These are phyloP conservation scores for Gobionotothen gibberifrons DNA, from an alignment of 2,797 vertebrate species.

Conservation along the genomic window DNA sequence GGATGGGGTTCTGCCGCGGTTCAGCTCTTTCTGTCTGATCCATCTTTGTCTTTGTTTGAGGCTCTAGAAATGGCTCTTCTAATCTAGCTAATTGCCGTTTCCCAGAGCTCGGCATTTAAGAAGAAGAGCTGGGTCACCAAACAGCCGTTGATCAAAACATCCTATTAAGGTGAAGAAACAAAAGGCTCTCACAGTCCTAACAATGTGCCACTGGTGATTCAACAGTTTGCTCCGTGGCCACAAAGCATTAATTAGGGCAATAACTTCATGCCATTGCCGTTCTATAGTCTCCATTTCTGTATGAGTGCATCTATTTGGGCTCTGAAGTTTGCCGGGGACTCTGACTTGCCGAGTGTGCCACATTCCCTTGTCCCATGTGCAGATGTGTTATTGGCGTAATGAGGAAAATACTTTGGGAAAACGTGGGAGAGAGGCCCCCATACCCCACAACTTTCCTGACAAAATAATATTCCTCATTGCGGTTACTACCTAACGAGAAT, in stretches of 20 bases:
- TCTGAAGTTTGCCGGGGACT: slow-evolving; percentile 67
- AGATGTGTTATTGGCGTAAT: slow-evolving; percentile 79
- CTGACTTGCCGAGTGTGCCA: slow-evolving; percentile 78
- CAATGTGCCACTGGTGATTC: slow-evolving; percentile 72
- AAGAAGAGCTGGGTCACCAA: slow-evolving; percentile 75
- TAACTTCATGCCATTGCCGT: slow-evolving; percentile 88
- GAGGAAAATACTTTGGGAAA: slow-evolving; percentile 62
- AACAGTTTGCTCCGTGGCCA: slow-evolving; percentile 73
- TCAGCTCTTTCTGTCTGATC: slow-evolving; percentile 40
- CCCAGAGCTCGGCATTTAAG: slow-evolving; percentile 63
- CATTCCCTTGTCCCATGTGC: slow-evolving; percentile 83
- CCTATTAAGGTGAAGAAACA: slow-evolving; percentile 76
- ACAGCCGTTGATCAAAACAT: slow-evolving; percentile 81
- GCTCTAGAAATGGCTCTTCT: slow-evolving; percentile 68
- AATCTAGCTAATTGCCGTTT: slow-evolving; percentile 82
- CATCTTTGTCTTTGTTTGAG: slow-evolving; percentile 52
- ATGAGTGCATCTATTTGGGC: slow-evolving; percentile 73
- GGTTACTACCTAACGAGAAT: slow-evolving; percentile 85
- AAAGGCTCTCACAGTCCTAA: slow-evolving; percentile 70
- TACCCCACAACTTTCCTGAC: slow-evolving; percentile 84
- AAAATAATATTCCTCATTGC: slow-evolving; percentile 91
- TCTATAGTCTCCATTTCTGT: slow-evolving; percentile 84
- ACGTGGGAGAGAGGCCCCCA: slow-evolving; percentile 46
- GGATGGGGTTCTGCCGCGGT: slow-evolving; percentile 23
- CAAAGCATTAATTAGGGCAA: slow-evolving; percentile 93